Base-by-base conservation (phyloP, 53 echinoderm and acorn worm species). In the Luidia sarsii region DNA sequence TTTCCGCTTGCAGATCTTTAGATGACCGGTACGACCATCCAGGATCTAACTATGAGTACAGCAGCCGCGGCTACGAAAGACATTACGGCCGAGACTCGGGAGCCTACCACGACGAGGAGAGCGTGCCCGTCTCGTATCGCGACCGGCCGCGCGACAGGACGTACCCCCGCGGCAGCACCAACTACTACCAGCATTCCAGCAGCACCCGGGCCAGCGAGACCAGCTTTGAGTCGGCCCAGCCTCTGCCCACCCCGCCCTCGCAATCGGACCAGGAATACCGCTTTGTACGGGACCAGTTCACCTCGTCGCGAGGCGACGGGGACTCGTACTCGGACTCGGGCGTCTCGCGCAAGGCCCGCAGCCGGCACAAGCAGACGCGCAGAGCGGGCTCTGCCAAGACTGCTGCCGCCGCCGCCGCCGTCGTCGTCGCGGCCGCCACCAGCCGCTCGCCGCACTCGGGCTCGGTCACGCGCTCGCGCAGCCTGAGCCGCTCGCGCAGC, bases 121-220 rank as follows among this genome's bases (percentile, higher is more conserved):
- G 82, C 71, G 80, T 84, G 68, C 87, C 94, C 6, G 85, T 86
- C 29, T 89, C 94, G 41, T 94, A 94, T 73, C 77, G 94, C 49
- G 94, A 94, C 65, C 80, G 94, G 67, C 80, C 90, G 70, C 88
- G 92, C 33, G 92, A 95, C 70, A 73, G 95, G 85, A 88, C 92
- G 9, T 87, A 83, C 73, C 82, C 85, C 82, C 88, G 92, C 67
- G 67, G 90, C 73, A 39, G 48, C 55, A 95, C 90, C 82, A 95
- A 92, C 82, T 95, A 90, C 82, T 95, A 92, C 80, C 88, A 92
- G 88, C 95, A 95, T 91, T 91, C 91, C 91, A 91, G 80, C 69
- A 67, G 82, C 67, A 81, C 48, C 45, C 37, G 75, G 85, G 75
- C 21, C 85, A 74, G 71, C 27, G 77, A 77, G 77, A 60, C 77